Evolutionary conservation across 2,888 invertebrate genomes (phyloP), one percentile per base, ranked within the genome.

Genomic region (Podotricha telesiphe): DNA sequence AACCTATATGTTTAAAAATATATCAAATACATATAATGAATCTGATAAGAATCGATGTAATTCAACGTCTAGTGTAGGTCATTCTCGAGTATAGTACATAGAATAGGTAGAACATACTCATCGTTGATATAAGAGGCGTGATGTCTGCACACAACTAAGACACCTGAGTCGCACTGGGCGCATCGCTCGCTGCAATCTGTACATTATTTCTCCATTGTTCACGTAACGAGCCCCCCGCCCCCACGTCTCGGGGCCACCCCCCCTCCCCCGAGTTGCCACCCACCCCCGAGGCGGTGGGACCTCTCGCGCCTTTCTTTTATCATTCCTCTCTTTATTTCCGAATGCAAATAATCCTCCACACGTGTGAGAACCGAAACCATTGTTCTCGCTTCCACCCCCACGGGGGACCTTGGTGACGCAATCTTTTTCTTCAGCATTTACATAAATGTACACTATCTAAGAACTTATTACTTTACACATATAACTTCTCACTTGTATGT

Each of bases 321-420:
- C 91, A 91, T 89, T 90, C 91, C 93, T 93, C 91, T 93, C 90
- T 92, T 93, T 92, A 92, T 93, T 92, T 93, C 93, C 93, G 93
- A 93, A 93, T 93, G 93, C 93, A 93, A 93, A 93, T 93, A 93
- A 93, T 93, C 93, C 93, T 93, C 93, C 93, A 92, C 93, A 93
- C 93, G 93, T 93, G 93, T 93, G 93, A 93, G 93, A 93, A 93
- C 93, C 92, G 92, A 93, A 93, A 93, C 93, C 93, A 93, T 93
- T 93, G 93, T 93, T 93, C 92, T 90, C 90, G 87, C 91, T 88
- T 86, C 86, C 89, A 82, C 84, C 81, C 82, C 85, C 88, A 82
- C 84, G 83, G 87, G 88, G 88, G 88, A 90, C 91, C 89, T 91
- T 90, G 91, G 91, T 91, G 92, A 92, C 91, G 91, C 91, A 89